These are phyloP conservation scores for Hippolais icterina DNA, from an alignment of 2,113 vertebrate species.

Conservation along the genomic window DNA sequence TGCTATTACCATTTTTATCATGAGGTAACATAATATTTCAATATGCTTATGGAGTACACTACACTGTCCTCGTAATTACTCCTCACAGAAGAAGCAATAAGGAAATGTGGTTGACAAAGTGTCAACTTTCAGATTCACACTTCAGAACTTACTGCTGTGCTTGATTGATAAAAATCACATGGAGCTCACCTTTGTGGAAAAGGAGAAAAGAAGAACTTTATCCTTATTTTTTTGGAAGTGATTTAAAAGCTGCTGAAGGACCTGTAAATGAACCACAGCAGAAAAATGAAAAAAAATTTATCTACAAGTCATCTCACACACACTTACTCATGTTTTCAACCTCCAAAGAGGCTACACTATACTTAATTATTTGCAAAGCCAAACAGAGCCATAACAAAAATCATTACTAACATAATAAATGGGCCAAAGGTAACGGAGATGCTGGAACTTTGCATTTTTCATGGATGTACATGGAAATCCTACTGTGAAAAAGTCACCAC, in stretches of 20 bases:
- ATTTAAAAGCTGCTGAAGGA: slow-evolving; percentile 89
- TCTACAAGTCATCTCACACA: background rate
- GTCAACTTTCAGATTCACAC: background rate
- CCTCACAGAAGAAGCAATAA: background rate
- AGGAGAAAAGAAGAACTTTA: slow-evolving; percentile 94
- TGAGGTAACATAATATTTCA: background rate
- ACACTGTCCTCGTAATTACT: background rate
- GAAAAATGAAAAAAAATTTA: background rate
- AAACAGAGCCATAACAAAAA: background rate
- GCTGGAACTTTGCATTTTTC: background rate
- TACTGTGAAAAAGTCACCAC: background rate
- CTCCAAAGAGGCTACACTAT: background rate
- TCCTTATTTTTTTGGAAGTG: slow-evolving; percentile 84
- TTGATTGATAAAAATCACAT: background rate
- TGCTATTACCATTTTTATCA: background rate
- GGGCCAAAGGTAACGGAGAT: background rate
- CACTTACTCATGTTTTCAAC: background rate
- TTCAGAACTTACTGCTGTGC: background rate
- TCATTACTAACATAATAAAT: background rate
- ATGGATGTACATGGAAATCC: background rate
- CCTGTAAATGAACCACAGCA: slow-evolving; percentile 75
- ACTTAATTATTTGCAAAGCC: background rate
- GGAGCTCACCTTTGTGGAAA: slow-evolving; percentile 89
- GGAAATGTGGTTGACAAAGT: background rate
- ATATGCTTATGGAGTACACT: background rate